A percentile compares a stretch with the other conserved stretches of the same genome.
These are phyloP conservation scores for Hemicentrotus pulcherrimus DNA, from an alignment of 35 echinoderm and acorn worm species.

Conservation along the genomic window DNA sequence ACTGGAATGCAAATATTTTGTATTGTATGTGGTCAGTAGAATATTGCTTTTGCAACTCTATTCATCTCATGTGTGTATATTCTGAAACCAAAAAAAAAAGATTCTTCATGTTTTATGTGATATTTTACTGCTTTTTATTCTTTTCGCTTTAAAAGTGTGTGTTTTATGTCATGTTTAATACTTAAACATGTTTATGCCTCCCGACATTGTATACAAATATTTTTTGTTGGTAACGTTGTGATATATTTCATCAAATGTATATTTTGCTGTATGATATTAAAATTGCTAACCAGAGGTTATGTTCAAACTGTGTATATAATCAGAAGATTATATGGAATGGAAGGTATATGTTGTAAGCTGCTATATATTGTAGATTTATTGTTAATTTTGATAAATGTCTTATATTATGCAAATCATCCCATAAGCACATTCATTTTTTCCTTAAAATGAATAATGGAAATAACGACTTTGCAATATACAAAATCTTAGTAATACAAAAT, in stretches of 20 bases:
- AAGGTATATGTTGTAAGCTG: not conserved
- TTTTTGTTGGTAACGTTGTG: not conserved
- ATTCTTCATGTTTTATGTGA: not conserved
- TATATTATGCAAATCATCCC: not conserved
- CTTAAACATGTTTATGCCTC: slow-evolving; percentile 7
- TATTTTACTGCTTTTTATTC: not conserved
- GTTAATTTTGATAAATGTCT: not conserved
- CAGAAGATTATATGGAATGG: not conserved
- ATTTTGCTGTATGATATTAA: not conserved
- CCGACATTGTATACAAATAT: not conserved
- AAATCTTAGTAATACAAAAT: not conserved
- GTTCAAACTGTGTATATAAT: not conserved
- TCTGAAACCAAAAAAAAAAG: not conserved
- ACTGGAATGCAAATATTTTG: not conserved
- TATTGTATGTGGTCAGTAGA: not conserved
- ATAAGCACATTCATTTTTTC: not conserved
- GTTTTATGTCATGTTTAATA: not conserved
- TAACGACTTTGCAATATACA: not conserved
- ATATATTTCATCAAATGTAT: slow-evolving; percentile 14
- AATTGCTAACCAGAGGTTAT: not conserved
- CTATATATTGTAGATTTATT: not conserved
- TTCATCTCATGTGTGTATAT: slow-evolving; percentile 12
- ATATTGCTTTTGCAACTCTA: not conserved
- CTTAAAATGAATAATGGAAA: not conserved
- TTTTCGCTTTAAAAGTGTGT: not conserved